Base-by-base conservation (phyloP, 2,113 vertebrate genomes). In the Noturus placidus region DNA sequence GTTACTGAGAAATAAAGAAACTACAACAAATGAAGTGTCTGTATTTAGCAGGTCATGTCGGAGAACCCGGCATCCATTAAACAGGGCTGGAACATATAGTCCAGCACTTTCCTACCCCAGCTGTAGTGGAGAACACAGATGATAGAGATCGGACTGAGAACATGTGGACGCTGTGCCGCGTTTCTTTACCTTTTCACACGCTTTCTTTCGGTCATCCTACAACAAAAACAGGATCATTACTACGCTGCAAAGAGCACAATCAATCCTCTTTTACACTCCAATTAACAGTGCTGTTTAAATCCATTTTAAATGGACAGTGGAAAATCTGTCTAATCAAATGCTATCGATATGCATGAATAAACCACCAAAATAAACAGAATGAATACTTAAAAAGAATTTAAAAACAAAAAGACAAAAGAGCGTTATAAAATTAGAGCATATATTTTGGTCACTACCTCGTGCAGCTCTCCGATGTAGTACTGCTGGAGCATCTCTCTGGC, bases 401-500 rank as follows among this genome's bases (percentile, higher is more conserved):
- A 72, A 6, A 87, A 33, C 6, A 10, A 11, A 52, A 84, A 30
- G 13, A 30, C 14, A 4, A 33, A 14, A 69, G 0, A 59, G n/a
- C 4, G 4, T 67, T 13, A 30, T 15, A 15, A 69, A 65, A 65
- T 15, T 15, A 17, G 14, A 22, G 76, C 0, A 35, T 59, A 22
- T 57, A 35, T 63, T 80, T 19, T 5, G 4, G 63, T 27, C 30
- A 94, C 94, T 96, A 99, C 98, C 96, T 96, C 94, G 79, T 97
- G 96, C 59, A 99, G 78, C 86, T 99, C 97, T 54, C 97, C 98
- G 0, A 99, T 89, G 80, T 93, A 97, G 93, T 96, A 99, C 91
- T 99, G 96, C 90, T 95, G 93, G 0, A 99, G 97, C 97, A 99
- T 98, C 63, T 98, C 97, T 90, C 96, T 95, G 92, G 98, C 98